Evolutionary conservation across 2,888 invertebrate genomes (phyloP).

Genomic region (Ophioninae sp.): DNA sequence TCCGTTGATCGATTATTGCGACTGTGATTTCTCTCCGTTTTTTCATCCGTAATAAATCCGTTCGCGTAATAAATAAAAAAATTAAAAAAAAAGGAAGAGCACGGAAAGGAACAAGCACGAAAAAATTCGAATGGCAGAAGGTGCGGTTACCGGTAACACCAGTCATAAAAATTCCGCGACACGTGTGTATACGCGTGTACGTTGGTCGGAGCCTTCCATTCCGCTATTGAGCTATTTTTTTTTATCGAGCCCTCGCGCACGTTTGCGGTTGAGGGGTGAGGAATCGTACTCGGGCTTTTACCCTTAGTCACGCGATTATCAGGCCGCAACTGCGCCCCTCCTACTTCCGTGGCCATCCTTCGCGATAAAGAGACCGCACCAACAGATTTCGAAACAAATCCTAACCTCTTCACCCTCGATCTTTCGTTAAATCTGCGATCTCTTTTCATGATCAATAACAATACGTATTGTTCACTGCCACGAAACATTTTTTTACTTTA

Average conservation of each 20-base stretch:
- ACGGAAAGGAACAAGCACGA: fast-evolving
- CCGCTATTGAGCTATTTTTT: background rate
- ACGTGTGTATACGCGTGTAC: fast-evolving
- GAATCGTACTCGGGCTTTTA: conserved; percentile 2
- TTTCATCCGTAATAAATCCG: conserved; percentile 23
- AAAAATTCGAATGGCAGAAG: no score
- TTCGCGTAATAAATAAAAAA: no score
- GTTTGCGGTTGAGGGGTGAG: conserved; percentile 1
- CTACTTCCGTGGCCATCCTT: conserved; percentile 46
- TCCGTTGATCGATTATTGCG: background rate
- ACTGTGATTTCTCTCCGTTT: conserved; percentile 6
- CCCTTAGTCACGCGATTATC: conserved; percentile 59
- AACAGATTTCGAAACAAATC: no score
- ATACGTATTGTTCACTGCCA: no score
- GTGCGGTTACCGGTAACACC: no score
- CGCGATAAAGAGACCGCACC: conserved; percentile 27
- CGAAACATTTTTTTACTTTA: no score
- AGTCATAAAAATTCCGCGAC: fast-evolving
- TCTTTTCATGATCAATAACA: no score
- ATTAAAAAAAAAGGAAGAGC: background rate
- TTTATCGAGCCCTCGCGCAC: conserved; percentile 4
- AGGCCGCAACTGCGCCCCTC: conserved; percentile 52
- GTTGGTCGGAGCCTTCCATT: no score
- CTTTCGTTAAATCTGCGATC: no score
- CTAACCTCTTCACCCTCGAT: no score